A percentile compares a stretch with the other conserved stretches of the same genome.
Evolutionary conservation across 2,888 invertebrate genomes (phyloP).

Genomic region (Agonopterix alstromeriana): DNA sequence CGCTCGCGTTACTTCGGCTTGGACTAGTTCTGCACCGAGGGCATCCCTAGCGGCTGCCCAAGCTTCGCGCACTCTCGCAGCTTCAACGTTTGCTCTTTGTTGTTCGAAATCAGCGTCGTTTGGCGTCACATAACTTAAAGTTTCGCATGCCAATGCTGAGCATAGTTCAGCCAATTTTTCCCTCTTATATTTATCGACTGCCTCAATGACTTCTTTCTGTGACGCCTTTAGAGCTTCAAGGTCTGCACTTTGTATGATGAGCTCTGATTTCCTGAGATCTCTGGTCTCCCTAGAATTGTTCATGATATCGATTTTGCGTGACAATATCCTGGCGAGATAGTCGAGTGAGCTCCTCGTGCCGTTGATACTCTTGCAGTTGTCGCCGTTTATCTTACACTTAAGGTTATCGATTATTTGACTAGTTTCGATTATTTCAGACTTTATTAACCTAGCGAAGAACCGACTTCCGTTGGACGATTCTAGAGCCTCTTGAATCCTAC

Average conservation of each 20-base stretch:
- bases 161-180: constrained; percentile 83
- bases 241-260: constrained; percentile 61
- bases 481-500: constrained; percentile 81
- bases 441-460: constrained; percentile 78
- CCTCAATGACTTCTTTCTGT: constrained; percentile 79
- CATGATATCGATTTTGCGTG: constrained; percentile 79
- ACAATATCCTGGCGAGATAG: constrained; percentile 85
- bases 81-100: constrained; percentile 66
- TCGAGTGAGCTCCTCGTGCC: constrained; percentile 75
- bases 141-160: constrained; percentile 82
- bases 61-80: constrained; percentile 83
- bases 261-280: constrained; percentile 42
- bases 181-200: constrained; percentile 80
- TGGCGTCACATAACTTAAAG: constrained; percentile 76
- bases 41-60: constrained; percentile 86
- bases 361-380: constrained; percentile 50
- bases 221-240: constrained; percentile 69
- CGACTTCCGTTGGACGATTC: constrained; percentile 74
- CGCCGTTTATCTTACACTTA: constrained; percentile 80
- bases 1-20: constrained; percentile 86
- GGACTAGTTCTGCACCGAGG: constrained; percentile 84
- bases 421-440: constrained; percentile 85
- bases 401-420: constrained; percentile 85
- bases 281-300: constrained; percentile 36
- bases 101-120: constrained; percentile 59